A percentile compares a stretch with the other conserved stretches of the same genome.
Conservation (phyloP, 2,888 invertebrate genomes). For the Drosophila dives region DNA sequence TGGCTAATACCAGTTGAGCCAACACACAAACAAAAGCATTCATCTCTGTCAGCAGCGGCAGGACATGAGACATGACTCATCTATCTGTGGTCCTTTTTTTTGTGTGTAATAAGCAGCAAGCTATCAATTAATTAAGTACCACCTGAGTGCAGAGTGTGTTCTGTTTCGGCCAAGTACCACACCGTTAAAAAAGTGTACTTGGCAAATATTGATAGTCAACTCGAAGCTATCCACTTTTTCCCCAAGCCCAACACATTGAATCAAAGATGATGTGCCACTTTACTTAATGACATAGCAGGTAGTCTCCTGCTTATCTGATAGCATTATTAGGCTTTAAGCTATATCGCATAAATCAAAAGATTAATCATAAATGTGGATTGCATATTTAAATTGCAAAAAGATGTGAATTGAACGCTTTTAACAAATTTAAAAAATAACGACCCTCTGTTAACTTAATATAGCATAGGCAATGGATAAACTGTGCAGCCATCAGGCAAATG, state of each 20-base stretch:
- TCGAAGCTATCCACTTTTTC: constrained; percentile 34
- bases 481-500: not conserved
- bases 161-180: constrained; percentile 19
- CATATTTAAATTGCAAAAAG: not conserved
- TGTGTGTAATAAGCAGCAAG: constrained; percentile 25
- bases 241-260: not conserved
- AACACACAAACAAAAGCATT: constrained; percentile 54
- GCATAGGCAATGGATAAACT: not conserved
- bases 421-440: not conserved
- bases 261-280: constrained; percentile 34
- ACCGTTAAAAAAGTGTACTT: constrained; percentile 12
- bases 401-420: not conserved
- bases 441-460: not conserved
- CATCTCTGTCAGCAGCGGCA: constrained; percentile 63
- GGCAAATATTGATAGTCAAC: constrained; percentile 51
- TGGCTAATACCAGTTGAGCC: constrained; percentile 57
- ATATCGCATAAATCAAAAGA: not conserved
- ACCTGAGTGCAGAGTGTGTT: constrained; percentile 19
- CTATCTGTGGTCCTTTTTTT: not conserved
- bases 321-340: not conserved
- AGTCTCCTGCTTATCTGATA: not conserved
- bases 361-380: not conserved
- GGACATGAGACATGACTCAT: constrained; percentile 37
- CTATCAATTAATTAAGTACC: constrained; percentile 61
- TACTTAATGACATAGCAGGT: constrained; percentile 21